Evolutionary conservation across 1,140 invertebrate species (phyloP).

Genomic region (Ceratosolen solmsi): DNA sequence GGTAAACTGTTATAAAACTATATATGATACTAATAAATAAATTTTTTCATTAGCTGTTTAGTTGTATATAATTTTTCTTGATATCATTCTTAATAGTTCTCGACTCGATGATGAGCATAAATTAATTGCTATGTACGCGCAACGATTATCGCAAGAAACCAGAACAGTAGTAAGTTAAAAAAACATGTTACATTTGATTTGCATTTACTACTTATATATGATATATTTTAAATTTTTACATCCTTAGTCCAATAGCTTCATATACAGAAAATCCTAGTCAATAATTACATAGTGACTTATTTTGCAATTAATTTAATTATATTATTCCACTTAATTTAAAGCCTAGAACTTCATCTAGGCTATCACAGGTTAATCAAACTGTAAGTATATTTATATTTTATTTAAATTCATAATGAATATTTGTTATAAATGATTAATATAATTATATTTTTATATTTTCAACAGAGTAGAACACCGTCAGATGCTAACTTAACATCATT

Average conservation of each 20-base stretch:
- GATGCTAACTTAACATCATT: slow-evolving; percentile 82
- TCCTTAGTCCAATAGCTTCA: no score
- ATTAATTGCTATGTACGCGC: slow-evolving; percentile 96
- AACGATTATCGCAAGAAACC: slow-evolving; percentile 91
- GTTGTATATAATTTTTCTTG: background rate
- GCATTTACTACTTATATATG: background rate
- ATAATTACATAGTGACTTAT: no score
- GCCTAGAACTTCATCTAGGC: slow-evolving; percentile 69
- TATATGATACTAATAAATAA: background rate
- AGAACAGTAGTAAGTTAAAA: slow-evolving; percentile 83
- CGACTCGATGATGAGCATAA: slow-evolving; percentile 94
- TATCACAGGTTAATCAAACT: slow-evolving; percentile 70
- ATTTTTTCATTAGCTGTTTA: background rate
- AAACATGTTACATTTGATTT: background rate
- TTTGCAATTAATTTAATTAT: slow-evolving; percentile 7
- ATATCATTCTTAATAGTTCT: slow-evolving; percentile 65
- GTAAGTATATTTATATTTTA: slow-evolving; percentile 59
- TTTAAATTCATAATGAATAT: background rate
- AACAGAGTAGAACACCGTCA: slow-evolving; percentile 82
- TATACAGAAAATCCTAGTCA: no score
- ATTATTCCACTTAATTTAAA: slow-evolving; percentile 55
- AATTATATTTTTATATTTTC: slow-evolving; percentile 8
- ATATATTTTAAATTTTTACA: no score
- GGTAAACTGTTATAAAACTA: slow-evolving; percentile 11
- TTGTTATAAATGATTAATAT: background rate